A percentile compares a stretch with the other conserved stretches of the same genome.
phyloP scores from a whole-genome alignment of 2,888 invertebrate genomes.

The Polyommatus icarus region DNA sequence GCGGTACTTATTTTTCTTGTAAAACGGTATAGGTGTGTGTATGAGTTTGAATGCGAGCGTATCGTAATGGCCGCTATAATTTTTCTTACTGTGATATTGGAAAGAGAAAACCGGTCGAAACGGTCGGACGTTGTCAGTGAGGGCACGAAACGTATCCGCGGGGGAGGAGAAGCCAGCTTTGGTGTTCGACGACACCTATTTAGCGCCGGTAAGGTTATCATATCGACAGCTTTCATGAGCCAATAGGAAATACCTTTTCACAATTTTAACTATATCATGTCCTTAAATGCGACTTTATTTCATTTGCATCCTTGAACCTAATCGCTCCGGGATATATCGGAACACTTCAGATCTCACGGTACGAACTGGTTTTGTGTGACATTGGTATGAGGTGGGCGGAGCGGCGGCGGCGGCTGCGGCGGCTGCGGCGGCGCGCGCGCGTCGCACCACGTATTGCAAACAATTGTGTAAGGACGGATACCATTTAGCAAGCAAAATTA shows the following conservation, averaged over 20 bases:
- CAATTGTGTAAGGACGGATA: conserved; percentile 81
- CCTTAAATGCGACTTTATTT: conserved; percentile 74
- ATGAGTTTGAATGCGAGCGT: conserved; percentile 52
- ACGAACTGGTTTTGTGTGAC: conserved; percentile 69
- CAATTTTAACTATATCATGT: conserved; percentile 80
- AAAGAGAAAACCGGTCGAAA: conserved; percentile 48
- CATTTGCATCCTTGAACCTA: conserved; percentile 72
- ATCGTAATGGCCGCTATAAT: conserved; percentile 57
- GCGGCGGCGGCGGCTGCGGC: conserved; percentile 38
- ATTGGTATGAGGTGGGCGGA: conserved; percentile 40
- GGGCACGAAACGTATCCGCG: conserved; percentile 61
- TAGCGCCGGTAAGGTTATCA: conserved; percentile 69
- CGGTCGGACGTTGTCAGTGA: conserved; percentile 53
- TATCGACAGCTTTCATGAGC: conserved; percentile 70
- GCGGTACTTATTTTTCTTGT: conserved; percentile 41
- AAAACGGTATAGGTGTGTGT: conserved; percentile 49
- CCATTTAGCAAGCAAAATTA: conserved; percentile 69
- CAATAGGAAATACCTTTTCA: conserved; percentile 81
- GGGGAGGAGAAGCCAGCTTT: conserved; percentile 76
- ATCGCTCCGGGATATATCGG: conserved; percentile 61
- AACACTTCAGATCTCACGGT: conserved; percentile 78
- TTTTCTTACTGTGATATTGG: conserved; percentile 76
- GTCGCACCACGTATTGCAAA: conserved; percentile 64
- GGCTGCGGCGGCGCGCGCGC: conserved; percentile 42
- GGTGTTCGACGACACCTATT: conserved; percentile 67